A percentile compares a stretch with the other conserved stretches of the same genome.
These are phyloP conservation scores for Cacatua alba DNA, from an alignment of 2,113 vertebrate genomes.

Conservation along the genomic window DNA sequence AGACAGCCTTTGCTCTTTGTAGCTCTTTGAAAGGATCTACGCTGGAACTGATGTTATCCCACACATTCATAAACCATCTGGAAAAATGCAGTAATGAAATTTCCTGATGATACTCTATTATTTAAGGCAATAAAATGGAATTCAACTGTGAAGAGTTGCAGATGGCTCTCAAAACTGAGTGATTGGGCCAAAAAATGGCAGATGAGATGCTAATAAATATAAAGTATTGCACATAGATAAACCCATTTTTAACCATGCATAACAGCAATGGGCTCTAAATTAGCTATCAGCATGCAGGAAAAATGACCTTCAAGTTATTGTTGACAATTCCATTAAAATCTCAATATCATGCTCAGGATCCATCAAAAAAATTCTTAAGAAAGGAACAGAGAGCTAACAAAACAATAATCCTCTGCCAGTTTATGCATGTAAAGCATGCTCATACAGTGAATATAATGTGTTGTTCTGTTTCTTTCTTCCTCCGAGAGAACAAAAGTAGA, in stretches of 20 bases:
- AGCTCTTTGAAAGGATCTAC: background rate
- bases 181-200: background rate
- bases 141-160: constrained; percentile 55
- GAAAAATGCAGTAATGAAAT: constrained; percentile 43
- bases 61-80: background rate
- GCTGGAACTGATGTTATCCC: background rate
- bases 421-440: background rate
- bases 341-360: background rate
- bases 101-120: constrained; percentile 30
- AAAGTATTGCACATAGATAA: background rate
- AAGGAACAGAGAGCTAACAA: background rate
- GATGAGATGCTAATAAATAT: constrained; percentile 29
- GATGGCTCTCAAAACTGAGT: constrained; percentile 21
- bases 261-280: constrained; percentile 18
- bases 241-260: background rate
- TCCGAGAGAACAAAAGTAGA: background rate
- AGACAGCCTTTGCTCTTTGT: background rate
- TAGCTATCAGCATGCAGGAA: background rate
- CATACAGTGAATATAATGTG: background rate
- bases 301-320: background rate
- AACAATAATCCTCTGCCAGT: background rate
- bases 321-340: constrained; percentile 7
- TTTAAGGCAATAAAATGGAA: constrained; percentile 46
- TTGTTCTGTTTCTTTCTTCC: background rate
- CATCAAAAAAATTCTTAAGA: background rate